A percentile compares a stretch with the other conserved stretches of the same genome.
These are phyloP conservation scores for Sphaeridia pumilis DNA, from an alignment of 2,888 invertebrate species.

Conservation along the genomic window DNA sequence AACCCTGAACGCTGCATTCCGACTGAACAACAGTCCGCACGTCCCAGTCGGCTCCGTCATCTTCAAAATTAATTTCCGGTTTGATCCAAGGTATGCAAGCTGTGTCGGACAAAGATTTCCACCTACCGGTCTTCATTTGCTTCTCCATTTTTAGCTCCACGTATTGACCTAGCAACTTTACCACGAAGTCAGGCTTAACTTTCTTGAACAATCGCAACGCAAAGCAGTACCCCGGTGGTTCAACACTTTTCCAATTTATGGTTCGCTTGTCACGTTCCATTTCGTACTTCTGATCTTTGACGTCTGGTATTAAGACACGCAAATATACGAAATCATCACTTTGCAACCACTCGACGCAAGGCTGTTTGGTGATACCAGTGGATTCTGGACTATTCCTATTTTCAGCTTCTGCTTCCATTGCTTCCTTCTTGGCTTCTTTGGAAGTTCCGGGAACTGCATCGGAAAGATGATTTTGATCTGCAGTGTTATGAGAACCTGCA, in stretches of 20 bases:
- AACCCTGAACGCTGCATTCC: not conserved
- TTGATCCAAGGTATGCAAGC: conserved; percentile 5
- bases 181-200: conserved; percentile 2
- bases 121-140: not conserved
- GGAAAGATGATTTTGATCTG: too few relatives aligned
- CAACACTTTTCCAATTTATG: conserved; percentile 1
- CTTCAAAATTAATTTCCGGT: conserved; percentile 3
- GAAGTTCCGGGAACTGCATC: too few relatives aligned
- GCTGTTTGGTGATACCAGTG: too few relatives aligned
- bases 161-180: conserved; percentile 2
- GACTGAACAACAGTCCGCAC: not conserved
- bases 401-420: too few relatives aligned
- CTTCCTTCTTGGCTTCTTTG: too few relatives aligned
- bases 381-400: too few relatives aligned
- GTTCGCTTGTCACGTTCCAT: not conserved
- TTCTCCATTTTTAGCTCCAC: conserved; percentile 10
- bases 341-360: conserved; percentile 7
- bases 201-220: conserved; percentile 1
- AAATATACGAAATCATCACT: conserved; percentile 2
- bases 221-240: conserved; percentile 9
- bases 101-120: not conserved
- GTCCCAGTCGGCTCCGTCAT: not conserved
- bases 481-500: not conserved
- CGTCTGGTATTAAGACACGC: conserved; percentile 2
- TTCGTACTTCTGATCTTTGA: not conserved